These are phyloP conservation scores for Macrosoma leucophasiata DNA, from an alignment of 2,888 invertebrate species.

Conservation along the genomic window DNA sequence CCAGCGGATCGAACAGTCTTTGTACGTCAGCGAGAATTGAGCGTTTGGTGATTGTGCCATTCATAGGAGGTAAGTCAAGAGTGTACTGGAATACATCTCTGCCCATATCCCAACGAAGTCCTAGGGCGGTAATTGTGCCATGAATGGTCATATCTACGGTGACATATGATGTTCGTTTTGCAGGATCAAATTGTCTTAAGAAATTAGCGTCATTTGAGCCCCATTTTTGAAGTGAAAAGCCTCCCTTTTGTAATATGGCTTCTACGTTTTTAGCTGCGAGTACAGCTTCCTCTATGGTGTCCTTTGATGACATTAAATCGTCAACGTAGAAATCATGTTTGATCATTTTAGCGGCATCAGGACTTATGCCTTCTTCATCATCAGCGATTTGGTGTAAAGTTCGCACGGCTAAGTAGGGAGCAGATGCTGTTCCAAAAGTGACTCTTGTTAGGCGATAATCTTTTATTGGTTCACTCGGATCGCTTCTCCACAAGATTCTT, in stretches of 20 bases:
- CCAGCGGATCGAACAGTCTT: constrained; percentile 25
- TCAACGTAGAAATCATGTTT: constrained; percentile 17
- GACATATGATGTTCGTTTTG: constrained; percentile 7
- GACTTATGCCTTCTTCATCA: constrained; percentile 17
- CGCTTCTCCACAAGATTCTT: constrained; percentile 21
- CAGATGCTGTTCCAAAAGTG: constrained; percentile 26
- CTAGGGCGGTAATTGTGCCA: constrained; percentile 23
- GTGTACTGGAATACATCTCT: constrained; percentile 25
- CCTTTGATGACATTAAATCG: constrained; percentile 13
- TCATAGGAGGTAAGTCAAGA: constrained; percentile 9
- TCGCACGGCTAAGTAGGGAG: constrained; percentile 30
- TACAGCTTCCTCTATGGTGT: constrained; percentile 13
- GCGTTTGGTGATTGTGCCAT: constrained; percentile 26
- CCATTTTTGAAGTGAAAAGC: constrained; percentile 22
- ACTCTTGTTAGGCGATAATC: constrained; percentile 19
- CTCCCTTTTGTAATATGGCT: constrained; percentile 9
- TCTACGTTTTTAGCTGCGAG: constrained; percentile 6
- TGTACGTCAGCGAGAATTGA: constrained; percentile 24
- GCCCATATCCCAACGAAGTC: constrained; percentile 23
- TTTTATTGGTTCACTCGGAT: not conserved
- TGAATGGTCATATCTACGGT: constrained; percentile 16
- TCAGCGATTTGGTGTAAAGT: constrained; percentile 27
- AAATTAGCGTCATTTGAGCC: constrained; percentile 17
- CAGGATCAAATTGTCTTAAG: constrained; percentile 8
- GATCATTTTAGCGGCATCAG: constrained; percentile 7